Base-by-base conservation (phyloP, 1,140 invertebrate genomes). In the Lepidurus apus region DNA sequence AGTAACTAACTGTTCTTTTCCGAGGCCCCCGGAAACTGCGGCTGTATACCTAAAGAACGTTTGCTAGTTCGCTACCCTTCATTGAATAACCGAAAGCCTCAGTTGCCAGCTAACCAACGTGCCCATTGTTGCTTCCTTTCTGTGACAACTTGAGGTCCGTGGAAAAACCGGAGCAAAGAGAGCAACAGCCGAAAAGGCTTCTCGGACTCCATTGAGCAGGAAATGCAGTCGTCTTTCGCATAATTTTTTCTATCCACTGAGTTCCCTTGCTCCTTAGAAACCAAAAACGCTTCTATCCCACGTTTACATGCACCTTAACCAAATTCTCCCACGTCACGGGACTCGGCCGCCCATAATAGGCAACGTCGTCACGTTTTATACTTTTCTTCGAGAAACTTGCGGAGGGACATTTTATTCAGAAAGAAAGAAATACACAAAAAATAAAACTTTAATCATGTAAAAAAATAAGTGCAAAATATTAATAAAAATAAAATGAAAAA, bases 111-210 rank as follows among this genome's bases (percentile, higher is more conserved):
- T 47, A 11, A 34, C 17, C 45, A 47, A 47, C 10, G 45, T 17
- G 4, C 13, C n/a, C 53, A 7, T 65, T 65, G 17, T 65, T 65
- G 53, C 53, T 65, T 21, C 21, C 53, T 65, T 65, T 65, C 17
- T 65, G 53, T 65, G 53, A n/a, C 53, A 65, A 65, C 21, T 65
- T 65, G 21, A 65, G n/a, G 53, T 65, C 53, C 53, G 53, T 65
- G 17, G 53, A 65, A 65, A 21, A 65, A 65, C 53, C 53, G 53
- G 21, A 65, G 21, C 53, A n/a, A 65, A 65, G 17, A 34, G 34
- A 34, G 17, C 53, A 65, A 65, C 17, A 65, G 53, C 21, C 17
- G 53, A 65, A 65, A 65, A 65, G 53, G 13, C 53, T 65, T 65
- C 53, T 65, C 21, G 17, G 17, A n/a, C 21, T 7, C 21, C 53